Base-by-base conservation (phyloP, 2,113 vertebrate genomes). In the Pagrus major region DNA sequence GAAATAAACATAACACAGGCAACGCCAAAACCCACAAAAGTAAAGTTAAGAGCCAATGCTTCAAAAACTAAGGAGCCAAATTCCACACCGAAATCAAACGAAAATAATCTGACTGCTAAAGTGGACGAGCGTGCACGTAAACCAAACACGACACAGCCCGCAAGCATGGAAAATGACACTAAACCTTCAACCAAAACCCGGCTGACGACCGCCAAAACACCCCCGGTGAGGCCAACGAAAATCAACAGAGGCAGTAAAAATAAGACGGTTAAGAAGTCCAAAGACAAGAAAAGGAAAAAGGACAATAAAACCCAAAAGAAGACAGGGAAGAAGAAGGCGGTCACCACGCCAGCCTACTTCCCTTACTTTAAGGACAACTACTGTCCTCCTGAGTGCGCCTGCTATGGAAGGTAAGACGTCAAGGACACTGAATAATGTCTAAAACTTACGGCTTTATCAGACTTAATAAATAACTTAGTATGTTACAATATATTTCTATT, bases 321-420 rank as follows among this genome's bases (percentile, higher is more conserved):
- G 27, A 14, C 16, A 35, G 41, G 16, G 6, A 25, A 41, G 29
- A 90, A 81, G 79, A 76, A 64, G 35, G 72, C 84, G 66, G 0
- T 1, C 35, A 47, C 46, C 18, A 15, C 46, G 2, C 56, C 78
- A 23, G n/a, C 70, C 1, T 39, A 83, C 27, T 91, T 94, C 27
- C 77, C 86, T 5, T 95, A 90, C 81, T 96, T 91, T 69, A 64
- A 87, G 85, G 88, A 93, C 56, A 59, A 90, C 68, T 94, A 88
- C 88, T 94, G 91, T 69, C 89, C 89, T 59, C 80, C 81, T 23
- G 91, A 91, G n/a, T 91, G 91, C 84, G 83, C 78, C 76, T 95
- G 92, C 80, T 95, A 91, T 80, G 91, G 87, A 66, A 90, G 84
- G 76, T 93, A 84, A 87, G 68, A 42, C 29, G 20, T 21, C 47